These are phyloP conservation scores for Nyleta sp. DNA, from an alignment of 2,888 invertebrate genomes.

Conservation along the genomic window DNA sequence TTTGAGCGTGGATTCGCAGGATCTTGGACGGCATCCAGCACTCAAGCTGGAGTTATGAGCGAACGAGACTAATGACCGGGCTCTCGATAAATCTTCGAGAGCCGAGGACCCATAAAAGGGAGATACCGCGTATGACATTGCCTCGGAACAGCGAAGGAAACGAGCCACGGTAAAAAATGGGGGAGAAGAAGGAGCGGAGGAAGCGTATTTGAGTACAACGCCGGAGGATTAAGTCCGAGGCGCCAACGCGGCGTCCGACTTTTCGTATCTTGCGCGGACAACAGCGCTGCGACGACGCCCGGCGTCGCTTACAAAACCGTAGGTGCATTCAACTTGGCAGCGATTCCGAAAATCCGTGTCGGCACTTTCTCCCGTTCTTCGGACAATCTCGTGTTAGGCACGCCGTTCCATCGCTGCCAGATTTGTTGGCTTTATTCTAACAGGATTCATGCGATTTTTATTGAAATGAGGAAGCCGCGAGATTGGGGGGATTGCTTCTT, in stretches of 20 bases:
- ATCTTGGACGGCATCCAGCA: conserved; percentile 68
- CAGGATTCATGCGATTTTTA: conserved; percentile 48
- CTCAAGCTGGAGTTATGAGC: conserved; percentile 65
- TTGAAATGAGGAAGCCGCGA: too few relatives aligned
- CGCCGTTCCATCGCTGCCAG: too few relatives aligned
- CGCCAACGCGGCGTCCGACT: conserved; percentile 77
- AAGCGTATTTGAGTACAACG: conserved; percentile 54
- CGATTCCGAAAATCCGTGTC: conserved; percentile 65
- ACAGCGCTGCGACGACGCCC: conserved; percentile 63
- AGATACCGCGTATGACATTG: conserved; percentile 61
- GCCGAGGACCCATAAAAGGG: conserved; percentile 49
- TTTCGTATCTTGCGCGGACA: conserved; percentile 64
- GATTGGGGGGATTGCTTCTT: too few relatives aligned
- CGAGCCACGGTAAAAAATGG: conserved; percentile 49
- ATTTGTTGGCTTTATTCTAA: conserved; percentile 22
- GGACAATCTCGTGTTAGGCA: too few relatives aligned
- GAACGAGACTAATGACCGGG: conserved; percentile 67
- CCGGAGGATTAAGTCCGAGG: conserved; percentile 70
- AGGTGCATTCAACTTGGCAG: conserved; percentile 77
- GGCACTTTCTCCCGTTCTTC: conserved; percentile 55
- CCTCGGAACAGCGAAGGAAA: conserved; percentile 41
- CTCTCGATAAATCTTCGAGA: conserved; percentile 64
- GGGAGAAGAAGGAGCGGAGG: conserved; percentile 37
- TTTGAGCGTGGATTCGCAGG: conserved; percentile 57
- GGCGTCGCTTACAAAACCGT: conserved; percentile 69